phyloP scores from a whole-genome alignment of 1,140 invertebrate genomes.

The Bombus ignitus region DNA sequence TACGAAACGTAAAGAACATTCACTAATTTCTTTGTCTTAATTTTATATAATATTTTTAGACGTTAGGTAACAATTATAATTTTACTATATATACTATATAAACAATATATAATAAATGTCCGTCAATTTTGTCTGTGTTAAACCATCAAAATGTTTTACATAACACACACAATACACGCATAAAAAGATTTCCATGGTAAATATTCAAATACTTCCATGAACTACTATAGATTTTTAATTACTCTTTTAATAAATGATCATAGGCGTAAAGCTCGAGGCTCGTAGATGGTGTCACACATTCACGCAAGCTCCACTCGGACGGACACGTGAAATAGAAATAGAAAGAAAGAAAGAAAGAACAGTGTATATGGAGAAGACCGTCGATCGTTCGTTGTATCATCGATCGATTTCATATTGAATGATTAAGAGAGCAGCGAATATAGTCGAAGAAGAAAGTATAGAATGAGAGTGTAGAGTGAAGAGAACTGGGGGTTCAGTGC shows the following conservation, averaged over 20 bases:
- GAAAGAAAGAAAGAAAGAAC: conserved; percentile 63
- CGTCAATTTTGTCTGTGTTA: too few species aligned
- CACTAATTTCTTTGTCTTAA: too few species aligned
- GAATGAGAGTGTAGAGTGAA: conserved; percentile 72
- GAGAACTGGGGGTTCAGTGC: conserved; percentile 72
- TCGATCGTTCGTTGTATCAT: conserved; percentile 28
- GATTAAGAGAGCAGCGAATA: conserved; percentile 30
- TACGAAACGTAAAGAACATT: too few species aligned
- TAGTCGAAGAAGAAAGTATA: conserved; percentile 46
- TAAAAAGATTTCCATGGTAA: too few species aligned
- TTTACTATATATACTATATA: too few species aligned
- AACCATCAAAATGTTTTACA: too few species aligned
- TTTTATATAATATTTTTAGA: too few species aligned
- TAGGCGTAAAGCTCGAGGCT: conserved; percentile 71
- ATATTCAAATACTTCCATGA: background rate
- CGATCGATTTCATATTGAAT: conserved; percentile 37
- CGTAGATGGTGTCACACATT: conserved; percentile 77
- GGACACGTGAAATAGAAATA: conserved; percentile 74
- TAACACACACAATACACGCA: too few species aligned
- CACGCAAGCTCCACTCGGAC: conserved; percentile 78
- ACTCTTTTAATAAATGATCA: conserved; percentile 20
- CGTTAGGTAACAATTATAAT: too few species aligned
- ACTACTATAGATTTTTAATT: background rate
- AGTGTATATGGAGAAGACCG: conserved; percentile 61
- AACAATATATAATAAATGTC: too few species aligned